phyloP scores from a whole-genome alignment of 2,797 vertebrate species.

The Gallinago stenura region DNA sequence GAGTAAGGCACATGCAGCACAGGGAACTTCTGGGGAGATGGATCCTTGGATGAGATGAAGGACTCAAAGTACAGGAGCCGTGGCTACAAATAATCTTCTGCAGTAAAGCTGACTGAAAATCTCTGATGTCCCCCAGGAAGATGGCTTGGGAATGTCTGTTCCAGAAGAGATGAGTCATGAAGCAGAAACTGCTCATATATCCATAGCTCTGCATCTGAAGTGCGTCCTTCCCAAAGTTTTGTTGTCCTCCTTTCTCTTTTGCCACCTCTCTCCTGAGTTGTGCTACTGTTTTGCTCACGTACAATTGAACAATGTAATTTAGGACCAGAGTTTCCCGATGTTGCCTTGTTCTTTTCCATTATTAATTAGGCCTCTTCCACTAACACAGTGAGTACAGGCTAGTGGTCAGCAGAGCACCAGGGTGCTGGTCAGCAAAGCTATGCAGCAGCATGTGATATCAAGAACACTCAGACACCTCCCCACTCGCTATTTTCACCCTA shows the following conservation, averaged over 20 bases:
- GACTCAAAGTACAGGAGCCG: background rate
- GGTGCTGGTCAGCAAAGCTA: background rate
- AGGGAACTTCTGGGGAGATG: background rate
- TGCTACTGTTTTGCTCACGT: background rate
- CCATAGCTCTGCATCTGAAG: background rate
- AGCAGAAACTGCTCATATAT: background rate
- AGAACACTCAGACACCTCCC: background rate
- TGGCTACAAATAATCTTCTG: background rate
- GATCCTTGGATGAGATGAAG: background rate
- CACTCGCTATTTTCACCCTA: fast-evolving
- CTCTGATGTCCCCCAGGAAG: background rate
- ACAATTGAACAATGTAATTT: background rate
- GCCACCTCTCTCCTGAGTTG: background rate
- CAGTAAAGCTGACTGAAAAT: background rate
- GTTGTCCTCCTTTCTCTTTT: background rate
- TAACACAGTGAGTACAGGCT: background rate
- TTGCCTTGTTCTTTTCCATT: background rate
- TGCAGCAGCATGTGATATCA: background rate
- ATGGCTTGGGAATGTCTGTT: background rate
- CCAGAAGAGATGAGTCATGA: background rate
- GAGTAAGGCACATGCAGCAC: background rate
- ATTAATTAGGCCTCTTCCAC: background rate
- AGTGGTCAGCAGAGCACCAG: background rate
- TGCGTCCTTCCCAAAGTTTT: background rate
- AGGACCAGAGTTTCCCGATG: background rate